Evolutionary conservation across 2,888 invertebrate genomes (phyloP), one percentile per base, ranked within the genome.

Genomic region (Lamproptera curius): DNA sequence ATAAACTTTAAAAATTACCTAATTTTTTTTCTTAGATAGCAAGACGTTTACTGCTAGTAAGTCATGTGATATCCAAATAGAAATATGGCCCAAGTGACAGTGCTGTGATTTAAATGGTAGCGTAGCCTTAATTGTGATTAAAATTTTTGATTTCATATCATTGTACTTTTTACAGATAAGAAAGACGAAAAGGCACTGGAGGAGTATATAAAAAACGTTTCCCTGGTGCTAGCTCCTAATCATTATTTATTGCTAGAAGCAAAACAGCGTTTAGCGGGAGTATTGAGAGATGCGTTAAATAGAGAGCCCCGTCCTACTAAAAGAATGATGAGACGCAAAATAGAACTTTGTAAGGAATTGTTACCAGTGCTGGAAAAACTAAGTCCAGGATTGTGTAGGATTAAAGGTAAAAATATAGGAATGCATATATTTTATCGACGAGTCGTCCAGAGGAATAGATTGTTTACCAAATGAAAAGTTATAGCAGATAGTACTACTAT

Each of bases 331-430:
- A 75, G 83, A 33, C 87, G 92, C 41, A 94, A 94, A 77, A 82
- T 93, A 31, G 81, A 90, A 33, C 70, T 94, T 2, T 94, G 94
- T 57, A 76, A 87, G 39, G 91, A 93, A 56, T 70, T 95, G 35
- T 66, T 94, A 17, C 72, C 88, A 0, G 89, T 95, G 0, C 68
- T 94, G 0, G 90, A 92, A 51, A 88, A 89, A 20, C 70, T 95
- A 1, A 92, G 92, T 52, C 94, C 95, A 0, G 93, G 93, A 43
- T 90, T 93, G 59, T 92, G 92, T 4, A 84, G 93, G 61, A 84
- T 91, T 0, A 90, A 90, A 89, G 93, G 93, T 92, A 64, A 11
- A 11, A 39, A 38, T 13, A 11, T 16, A 37, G 4, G 11, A 39
- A 39, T 11, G 11, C 16, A 23, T 15, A 34, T 42, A 15, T 35